Evolutionary conservation across 2,888 invertebrate genomes (phyloP).

Genomic region (Philereme transversata): DNA sequence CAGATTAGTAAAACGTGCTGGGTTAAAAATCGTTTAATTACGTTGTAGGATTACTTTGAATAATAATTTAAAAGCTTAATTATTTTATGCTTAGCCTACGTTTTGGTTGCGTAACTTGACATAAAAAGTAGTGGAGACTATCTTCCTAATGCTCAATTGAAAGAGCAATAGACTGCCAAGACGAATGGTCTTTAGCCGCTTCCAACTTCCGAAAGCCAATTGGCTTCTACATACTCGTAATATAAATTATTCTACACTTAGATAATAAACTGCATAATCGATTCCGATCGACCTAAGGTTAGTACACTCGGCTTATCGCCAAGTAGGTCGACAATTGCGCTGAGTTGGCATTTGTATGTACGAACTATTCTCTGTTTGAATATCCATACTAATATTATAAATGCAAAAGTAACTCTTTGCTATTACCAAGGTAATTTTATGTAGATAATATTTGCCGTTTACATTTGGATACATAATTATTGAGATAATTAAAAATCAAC

Average conservation of each 20-base stretch:
- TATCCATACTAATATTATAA: too few species aligned
- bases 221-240: too few species aligned
- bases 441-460: too few species aligned
- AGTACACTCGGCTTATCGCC: slow-evolving; percentile 34
- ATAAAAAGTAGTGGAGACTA: neutral
- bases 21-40: slow-evolving; percentile 12
- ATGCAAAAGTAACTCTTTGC: too few species aligned
- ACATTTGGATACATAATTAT: too few species aligned
- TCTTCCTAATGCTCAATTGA: too few species aligned
- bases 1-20: slow-evolving; percentile 19
- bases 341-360: slow-evolving; percentile 27
- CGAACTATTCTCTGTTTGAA: neutral
- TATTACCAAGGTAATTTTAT: too few species aligned
- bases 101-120: neutral
- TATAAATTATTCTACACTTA: slow-evolving; percentile 5
- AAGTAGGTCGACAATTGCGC: slow-evolving; percentile 40
- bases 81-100: neutral
- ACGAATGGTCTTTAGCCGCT: neutral
- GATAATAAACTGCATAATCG: slow-evolving; percentile 2
- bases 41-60: slow-evolving; percentile 5
- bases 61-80: neutral
- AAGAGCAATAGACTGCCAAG: too few species aligned
- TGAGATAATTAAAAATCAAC: too few species aligned
- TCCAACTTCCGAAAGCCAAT: too few species aligned
- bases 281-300: slow-evolving; percentile 22